A percentile compares a stretch with the other conserved stretches of the same genome.
Conservation (phyloP, 2,797 vertebrate species). For the Rhinichthys osculus region DNA sequence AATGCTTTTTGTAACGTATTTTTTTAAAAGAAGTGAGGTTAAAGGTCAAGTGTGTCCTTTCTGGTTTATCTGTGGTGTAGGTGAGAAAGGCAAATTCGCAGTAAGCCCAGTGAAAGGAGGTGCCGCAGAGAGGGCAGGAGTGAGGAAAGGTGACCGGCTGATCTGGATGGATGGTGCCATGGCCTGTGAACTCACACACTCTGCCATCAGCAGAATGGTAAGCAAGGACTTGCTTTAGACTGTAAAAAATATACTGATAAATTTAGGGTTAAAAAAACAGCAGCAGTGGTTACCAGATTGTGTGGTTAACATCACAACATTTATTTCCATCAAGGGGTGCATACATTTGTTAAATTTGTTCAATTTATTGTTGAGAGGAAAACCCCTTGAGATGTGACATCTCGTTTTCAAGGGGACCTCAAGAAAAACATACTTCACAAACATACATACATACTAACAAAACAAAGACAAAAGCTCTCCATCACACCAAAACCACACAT, state of each 20-base stretch:
- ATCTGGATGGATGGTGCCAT: slow-evolving; percentile 87
- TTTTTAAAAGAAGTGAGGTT: neutral
- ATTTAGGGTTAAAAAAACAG: neutral
- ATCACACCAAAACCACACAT: no score
- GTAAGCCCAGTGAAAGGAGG: slow-evolving; percentile 77
- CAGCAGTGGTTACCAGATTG: no score
- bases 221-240: neutral
- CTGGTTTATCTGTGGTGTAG: slow-evolving; percentile 70
- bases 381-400: no score
- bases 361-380: no score
- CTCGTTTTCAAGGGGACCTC: no score
- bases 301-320: no score
- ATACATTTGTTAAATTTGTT: no score
- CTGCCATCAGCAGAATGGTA: slow-evolving; percentile 83
- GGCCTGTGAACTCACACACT: slow-evolving; percentile 75
- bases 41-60: neutral
- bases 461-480: no score
- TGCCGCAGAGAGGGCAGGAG: slow-evolving; percentile 85
- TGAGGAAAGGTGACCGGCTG: slow-evolving; percentile 82
- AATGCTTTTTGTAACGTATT: neutral
- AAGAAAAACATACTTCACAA: no score
- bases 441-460: no score
- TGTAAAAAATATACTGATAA: neutral
- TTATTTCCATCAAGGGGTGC: no score
- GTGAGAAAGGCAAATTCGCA: slow-evolving; percentile 78